A percentile compares a stretch with the other conserved stretches of the same genome.
phyloP scores from a whole-genome alignment of 1,140 invertebrate genomes.

The Pseudomyrmex concolor region DNA sequence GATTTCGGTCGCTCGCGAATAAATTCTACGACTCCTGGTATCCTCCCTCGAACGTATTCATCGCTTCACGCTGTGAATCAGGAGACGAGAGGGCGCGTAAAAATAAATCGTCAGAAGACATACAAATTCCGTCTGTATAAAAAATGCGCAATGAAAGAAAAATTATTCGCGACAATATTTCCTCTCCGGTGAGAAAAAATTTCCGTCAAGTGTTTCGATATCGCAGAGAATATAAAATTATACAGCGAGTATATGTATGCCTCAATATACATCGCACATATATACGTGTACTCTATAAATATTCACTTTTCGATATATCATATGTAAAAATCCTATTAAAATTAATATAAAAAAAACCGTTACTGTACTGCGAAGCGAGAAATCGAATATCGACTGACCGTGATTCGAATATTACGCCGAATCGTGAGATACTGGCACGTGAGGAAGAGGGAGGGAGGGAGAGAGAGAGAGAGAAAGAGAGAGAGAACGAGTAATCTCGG shows the following conservation, averaged over 20 bases:
- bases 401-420: slow-evolving; percentile 30
- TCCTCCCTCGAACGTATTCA: slow-evolving; percentile 19
- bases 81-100: not conserved
- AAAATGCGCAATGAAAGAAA: not conserved
- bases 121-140: not conserved
- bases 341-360: slow-evolving; percentile 39
- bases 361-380: slow-evolving; percentile 12
- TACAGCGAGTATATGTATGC: too few relatives aligned
- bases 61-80: not conserved
- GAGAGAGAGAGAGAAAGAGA: too few relatives aligned
- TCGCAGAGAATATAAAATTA: too few relatives aligned
- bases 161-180: too few relatives aligned
- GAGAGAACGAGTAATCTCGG: slow-evolving; percentile 26
- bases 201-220: too few relatives aligned
- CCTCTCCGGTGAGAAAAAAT: too few relatives aligned
- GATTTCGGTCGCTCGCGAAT: slow-evolving; percentile 45
- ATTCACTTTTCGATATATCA: slow-evolving; percentile 2
- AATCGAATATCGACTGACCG: slow-evolving; percentile 32
- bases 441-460: not conserved
- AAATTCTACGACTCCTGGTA: slow-evolving; percentile 38
- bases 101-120: not conserved
- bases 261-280: too few relatives aligned
- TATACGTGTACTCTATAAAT: too few relatives aligned
- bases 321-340: slow-evolving; percentile 8
- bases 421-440: slow-evolving; percentile 47